Base-by-base conservation (phyloP, 2,797 vertebrate genomes). In the Liasis olivaceus region DNA sequence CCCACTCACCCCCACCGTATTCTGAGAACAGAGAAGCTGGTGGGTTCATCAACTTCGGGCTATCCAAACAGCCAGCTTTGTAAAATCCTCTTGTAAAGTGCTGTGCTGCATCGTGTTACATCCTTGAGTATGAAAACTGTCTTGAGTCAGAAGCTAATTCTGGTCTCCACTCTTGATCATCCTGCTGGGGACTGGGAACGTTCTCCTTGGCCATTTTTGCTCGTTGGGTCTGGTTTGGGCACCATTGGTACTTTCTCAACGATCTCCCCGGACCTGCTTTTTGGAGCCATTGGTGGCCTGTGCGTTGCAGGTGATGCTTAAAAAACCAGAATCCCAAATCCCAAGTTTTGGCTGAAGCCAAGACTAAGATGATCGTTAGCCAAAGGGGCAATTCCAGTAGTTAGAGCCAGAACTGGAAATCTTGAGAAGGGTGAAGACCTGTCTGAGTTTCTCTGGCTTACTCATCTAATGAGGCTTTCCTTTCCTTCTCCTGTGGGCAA, bases 1-100 rank as follows among this genome's bases (percentile, higher is more conserved):
- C n/a, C 13, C 6, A 0, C 28, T 9, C 11, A 20, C 3, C 54
- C 26, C 11, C 26, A 12, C 85, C 64, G 7, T n/a, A 12, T 0
- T 0, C 60, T 72, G 31, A 0, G 0, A 14, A 60, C 42, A 62
- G 36, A 58, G 47, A 51, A 22, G 1, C 86, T 1, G 9, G 56
- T 88, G 26, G 36, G 42, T 36, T 85, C 0, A 0, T 14, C 0
- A 0, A 11, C 0, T 0, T 51, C 54, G 72, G 91, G 28, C 6
- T 77, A 42, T 0, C 15, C 28, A 20, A 17, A n/a, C 22, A 59
- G 85, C 85, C 58, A 2, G 2, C 88, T 26, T 31, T 51, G 7
- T 58, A 47, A 85, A 85, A n/a, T 85, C 28, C 36, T 54, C 20
- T 6, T 42, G 3, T 58, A 58, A 85, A 56, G 60, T 3, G 24